Conservation (phyloP, 2,113 vertebrate species). For the Castor canadensis region DNA sequence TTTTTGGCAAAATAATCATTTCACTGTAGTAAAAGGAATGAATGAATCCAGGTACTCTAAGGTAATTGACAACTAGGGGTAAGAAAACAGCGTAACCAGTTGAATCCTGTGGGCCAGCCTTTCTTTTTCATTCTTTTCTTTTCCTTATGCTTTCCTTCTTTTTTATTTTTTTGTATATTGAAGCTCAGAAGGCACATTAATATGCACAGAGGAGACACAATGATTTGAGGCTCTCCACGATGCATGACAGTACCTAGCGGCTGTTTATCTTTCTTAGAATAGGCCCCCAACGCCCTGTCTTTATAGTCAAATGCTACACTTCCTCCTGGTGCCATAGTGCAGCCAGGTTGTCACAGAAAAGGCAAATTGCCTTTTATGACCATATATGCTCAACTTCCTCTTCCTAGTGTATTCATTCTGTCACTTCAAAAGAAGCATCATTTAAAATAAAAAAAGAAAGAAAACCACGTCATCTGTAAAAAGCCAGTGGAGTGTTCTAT, state of each 20-base stretch:
- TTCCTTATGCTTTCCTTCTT: neutral
- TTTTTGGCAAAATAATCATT: neutral
- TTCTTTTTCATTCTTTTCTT: no score
- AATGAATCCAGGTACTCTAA: neutral
- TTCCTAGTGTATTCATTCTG: neutral
- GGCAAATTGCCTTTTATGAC: neutral
- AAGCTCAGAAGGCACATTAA: neutral
- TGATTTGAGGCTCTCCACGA: neutral
- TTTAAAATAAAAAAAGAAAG: neutral
- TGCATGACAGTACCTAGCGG: neutral
- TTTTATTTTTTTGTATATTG: no score
- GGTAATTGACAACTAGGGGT: neutral
- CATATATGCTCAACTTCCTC: neutral
- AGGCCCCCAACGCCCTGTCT: neutral
- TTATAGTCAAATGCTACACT: rapidly evolving
- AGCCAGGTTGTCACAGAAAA: neutral
- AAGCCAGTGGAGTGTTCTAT: neutral
- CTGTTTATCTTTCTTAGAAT: neutral
- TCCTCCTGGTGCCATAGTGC: rapidly evolving
- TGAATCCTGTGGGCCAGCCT: neutral
- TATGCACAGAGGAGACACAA: neutral
- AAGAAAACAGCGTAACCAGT: neutral
- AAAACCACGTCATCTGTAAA: neutral
- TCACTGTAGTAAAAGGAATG: neutral
- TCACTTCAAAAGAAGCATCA: conserved; percentile 36